A percentile compares a stretch with the other conserved stretches of the same genome.
Evolutionary conservation across 2,113 vertebrate species (phyloP).

Genomic region (Ceyx cyanopectus): DNA sequence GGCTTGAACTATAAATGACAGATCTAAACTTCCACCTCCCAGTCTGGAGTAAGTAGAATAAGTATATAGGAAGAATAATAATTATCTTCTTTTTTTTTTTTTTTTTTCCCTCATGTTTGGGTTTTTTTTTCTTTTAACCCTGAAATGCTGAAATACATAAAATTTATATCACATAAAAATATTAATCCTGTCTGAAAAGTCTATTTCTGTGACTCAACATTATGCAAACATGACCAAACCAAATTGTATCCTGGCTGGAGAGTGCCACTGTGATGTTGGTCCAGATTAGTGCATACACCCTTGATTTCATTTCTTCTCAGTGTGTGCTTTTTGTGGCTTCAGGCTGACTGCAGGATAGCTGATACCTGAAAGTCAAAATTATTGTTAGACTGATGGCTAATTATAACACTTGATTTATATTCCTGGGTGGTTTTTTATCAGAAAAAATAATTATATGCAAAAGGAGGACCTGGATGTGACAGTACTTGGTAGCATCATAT

Average conservation of each 20-base stretch:
- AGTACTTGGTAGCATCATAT: neutral
- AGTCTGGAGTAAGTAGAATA: neutral
- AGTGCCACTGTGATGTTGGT: neutral
- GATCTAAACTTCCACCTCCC: neutral
- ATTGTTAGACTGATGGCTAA: neutral
- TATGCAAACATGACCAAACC: neutral
- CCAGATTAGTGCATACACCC: neutral
- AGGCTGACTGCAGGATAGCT: neutral
- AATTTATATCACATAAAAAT: no score
- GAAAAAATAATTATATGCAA: neutral
- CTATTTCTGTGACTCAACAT: neutral
- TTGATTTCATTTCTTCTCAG: neutral
- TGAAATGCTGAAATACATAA: neutral
- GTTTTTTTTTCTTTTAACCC: neutral
- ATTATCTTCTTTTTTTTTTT: neutral
- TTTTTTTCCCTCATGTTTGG: neutral
- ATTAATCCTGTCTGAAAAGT: neutral
- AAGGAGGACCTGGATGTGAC: neutral
- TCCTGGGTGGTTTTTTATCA: neutral
- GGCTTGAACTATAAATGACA: neutral
- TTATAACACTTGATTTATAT: neutral
- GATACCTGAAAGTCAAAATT: neutral
- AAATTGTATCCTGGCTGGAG: neutral
- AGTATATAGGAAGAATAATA: neutral
- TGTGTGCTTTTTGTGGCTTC: neutral